Evolutionary conservation across 2,888 invertebrate species (phyloP).

Genomic region (Tryphoninae sp.): DNA sequence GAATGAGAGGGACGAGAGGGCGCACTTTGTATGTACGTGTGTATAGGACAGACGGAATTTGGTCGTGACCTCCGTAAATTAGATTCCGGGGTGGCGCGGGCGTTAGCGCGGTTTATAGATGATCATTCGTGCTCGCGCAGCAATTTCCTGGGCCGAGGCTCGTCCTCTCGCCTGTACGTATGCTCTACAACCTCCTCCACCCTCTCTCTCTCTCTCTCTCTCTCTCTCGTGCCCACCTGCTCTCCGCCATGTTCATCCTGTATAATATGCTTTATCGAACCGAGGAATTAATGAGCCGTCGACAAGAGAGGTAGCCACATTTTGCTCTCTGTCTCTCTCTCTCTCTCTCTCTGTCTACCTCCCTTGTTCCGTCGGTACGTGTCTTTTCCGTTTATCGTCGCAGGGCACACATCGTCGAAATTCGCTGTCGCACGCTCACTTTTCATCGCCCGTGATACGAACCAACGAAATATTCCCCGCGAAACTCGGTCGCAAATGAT

Average conservation of each 20-base stretch:
- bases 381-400: conserved; percentile 47
- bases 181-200: conserved; percentile 22
- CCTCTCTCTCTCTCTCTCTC: conserved; percentile 49
- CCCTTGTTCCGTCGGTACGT: conserved; percentile 17
- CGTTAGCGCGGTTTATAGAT: conserved; percentile 66
- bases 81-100: conserved; percentile 64
- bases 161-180: conserved; percentile 46
- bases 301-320: conserved; percentile 52
- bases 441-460: conserved; percentile 35
- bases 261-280: conserved; percentile 66
- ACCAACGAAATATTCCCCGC: conserved; percentile 19
- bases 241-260: conserved; percentile 48
- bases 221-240: conserved; percentile 28
- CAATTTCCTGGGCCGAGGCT: conserved; percentile 64
- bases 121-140: conserved; percentile 66
- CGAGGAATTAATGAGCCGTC: conserved; percentile 70
- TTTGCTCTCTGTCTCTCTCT: conserved; percentile 59
- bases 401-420: conserved; percentile 36
- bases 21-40: conserved; percentile 30
- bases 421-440: conserved; percentile 17
- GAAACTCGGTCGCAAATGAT: conserved; percentile 3
- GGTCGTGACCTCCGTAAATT: conserved; percentile 65
- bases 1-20: conserved; percentile 1
- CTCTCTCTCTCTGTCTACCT: conserved; percentile 10
- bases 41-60: conserved; percentile 55